These are phyloP conservation scores for Hesperophylax magnus DNA, from an alignment of 1,140 invertebrate species.

Conservation along the genomic window DNA sequence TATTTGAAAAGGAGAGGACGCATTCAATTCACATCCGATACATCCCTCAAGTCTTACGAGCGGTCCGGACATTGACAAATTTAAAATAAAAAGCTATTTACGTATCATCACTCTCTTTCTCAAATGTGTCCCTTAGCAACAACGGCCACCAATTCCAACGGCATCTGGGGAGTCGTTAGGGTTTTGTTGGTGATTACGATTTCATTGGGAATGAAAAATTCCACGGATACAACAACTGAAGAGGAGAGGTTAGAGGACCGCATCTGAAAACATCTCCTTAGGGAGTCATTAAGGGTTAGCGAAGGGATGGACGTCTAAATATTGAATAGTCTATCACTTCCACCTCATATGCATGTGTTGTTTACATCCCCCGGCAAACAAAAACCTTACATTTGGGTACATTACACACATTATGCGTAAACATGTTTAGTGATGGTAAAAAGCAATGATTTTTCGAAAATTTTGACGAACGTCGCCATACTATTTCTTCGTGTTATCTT, in stretches of 20 bases:
- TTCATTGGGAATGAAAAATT: slow-evolving; percentile 15
- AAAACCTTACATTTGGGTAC: no score
- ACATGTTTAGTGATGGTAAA: no score
- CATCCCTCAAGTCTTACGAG: no score
- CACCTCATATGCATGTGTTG: no score
- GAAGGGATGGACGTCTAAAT: slow-evolving; percentile 11
- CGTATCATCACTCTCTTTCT: background rate
- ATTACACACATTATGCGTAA: no score
- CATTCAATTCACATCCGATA: no score
- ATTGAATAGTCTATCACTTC: background rate
- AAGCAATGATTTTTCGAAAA: no score
- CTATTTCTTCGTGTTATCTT: no score
- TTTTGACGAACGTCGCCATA: no score
- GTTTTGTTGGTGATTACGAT: slow-evolving; percentile 10
- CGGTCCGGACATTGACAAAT: slow-evolving; percentile 7
- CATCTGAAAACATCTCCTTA: background rate
- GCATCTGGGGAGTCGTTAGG: slow-evolving; percentile 6
- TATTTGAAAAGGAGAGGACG: no score
- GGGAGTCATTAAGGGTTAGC: slow-evolving; percentile 16
- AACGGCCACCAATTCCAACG: background rate
- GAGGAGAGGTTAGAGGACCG: background rate
- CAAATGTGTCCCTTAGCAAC: slow-evolving; percentile 8
- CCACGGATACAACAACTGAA: background rate
- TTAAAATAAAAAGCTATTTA: slow-evolving; percentile 18
- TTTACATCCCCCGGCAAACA: no score